Evolutionary conservation across 2,113 vertebrate species (phyloP).

Genomic region (Galemys pyrenaicus): DNA sequence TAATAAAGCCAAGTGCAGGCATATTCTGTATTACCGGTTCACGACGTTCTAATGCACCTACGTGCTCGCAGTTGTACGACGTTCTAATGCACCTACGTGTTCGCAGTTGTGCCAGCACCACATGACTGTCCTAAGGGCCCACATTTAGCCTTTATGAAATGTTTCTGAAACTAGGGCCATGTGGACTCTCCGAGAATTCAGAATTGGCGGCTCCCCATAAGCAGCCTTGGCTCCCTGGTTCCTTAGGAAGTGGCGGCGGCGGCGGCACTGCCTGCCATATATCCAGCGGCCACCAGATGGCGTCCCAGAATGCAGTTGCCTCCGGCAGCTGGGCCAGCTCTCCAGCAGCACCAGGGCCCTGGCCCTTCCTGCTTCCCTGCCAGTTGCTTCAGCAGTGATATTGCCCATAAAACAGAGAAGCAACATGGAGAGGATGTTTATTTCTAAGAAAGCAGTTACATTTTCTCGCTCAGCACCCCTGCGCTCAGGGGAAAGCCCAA

Average conservation of each 20-base stretch:
- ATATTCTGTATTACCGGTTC: no score
- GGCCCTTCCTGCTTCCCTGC: no score
- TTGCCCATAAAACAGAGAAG: background rate
- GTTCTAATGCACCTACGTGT: background rate
- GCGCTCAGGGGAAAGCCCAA: background rate
- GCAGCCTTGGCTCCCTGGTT: background rate
- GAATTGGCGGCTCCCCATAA: no score
- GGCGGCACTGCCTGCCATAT: accelerated
- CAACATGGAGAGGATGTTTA: background rate
- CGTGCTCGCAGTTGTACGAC: accelerated
- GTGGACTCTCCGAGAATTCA: background rate
- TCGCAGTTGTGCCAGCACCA: background rate
- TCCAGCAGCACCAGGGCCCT: no score
- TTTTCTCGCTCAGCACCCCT: background rate
- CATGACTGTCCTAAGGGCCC: background rate
- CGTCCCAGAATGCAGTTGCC: background rate
- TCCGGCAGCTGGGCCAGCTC: no score
- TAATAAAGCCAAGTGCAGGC: background rate
- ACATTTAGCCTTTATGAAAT: accelerated
- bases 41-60: background rate
- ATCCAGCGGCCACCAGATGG: constrained; percentile 60
- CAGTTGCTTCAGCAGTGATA: background rate
- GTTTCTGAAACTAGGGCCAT: background rate
- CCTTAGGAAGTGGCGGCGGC: accelerated
- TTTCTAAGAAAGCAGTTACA: constrained; percentile 5